These are phyloP conservation scores for Lasioglossum oenotherae DNA, from an alignment of 2,888 invertebrate genomes.

Conservation along the genomic window DNA sequence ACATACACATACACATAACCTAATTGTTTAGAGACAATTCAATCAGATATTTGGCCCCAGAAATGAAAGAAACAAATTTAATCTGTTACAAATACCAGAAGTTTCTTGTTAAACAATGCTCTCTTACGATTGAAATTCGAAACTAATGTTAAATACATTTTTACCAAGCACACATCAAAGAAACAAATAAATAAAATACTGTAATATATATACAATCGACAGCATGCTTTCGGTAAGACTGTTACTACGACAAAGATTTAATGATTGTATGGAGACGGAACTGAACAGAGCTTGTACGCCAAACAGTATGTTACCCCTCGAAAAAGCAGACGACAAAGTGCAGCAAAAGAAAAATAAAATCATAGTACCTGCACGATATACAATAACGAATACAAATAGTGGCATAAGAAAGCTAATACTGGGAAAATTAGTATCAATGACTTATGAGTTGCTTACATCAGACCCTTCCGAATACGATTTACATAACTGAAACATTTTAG, in stretches of 20 bases:
- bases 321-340: slow-evolving; percentile 51
- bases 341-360: slow-evolving; percentile 65
- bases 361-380: slow-evolving; percentile 66
- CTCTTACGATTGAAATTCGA: not conserved
- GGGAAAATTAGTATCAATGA: slow-evolving; percentile 66
- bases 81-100: slow-evolving; percentile 4
- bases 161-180: slow-evolving; percentile 16
- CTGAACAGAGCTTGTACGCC: slow-evolving; percentile 32
- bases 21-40: not conserved
- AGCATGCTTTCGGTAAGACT: slow-evolving; percentile 33
- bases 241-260: slow-evolving; percentile 14
- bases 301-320: slow-evolving; percentile 45
- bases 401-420: slow-evolving; percentile 67
- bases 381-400: slow-evolving; percentile 67
- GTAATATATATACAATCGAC: not conserved
- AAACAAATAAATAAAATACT: slow-evolving; percentile 28
- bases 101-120: slow-evolving; percentile 13
- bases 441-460: slow-evolving; percentile 83
- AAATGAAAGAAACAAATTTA: not conserved
- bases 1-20: slow-evolving; percentile 28
- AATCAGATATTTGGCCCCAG: not conserved
- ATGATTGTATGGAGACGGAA: slow-evolving; percentile 20
- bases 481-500: slow-evolving; percentile 83
- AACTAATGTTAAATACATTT: slow-evolving; percentile 27
- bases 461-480: slow-evolving; percentile 84